Evolutionary conservation across 2,797 vertebrate species (phyloP), one percentile per base, ranked within the genome.

Genomic region (Typhlichthys subterraneus): DNA sequence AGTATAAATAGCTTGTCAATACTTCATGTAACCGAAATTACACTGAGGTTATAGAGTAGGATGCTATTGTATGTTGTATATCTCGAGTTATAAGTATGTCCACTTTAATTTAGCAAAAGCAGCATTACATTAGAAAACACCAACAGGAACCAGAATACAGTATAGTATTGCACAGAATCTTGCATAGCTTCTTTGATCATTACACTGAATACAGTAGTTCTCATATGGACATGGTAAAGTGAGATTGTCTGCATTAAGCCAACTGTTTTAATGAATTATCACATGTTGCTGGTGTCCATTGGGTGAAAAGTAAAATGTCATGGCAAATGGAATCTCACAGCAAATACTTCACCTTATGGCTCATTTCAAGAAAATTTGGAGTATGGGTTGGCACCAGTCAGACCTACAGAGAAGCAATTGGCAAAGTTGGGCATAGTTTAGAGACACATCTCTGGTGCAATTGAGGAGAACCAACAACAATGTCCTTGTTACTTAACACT

Each of bases 341-440:
- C 45, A 59, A 15, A n/a, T 38, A 55, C 49, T 33, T 57, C 45
- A 23, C 17, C 29, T 54, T 49, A 52, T 11, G 11, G 55, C 61
- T 73, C 29, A n/a, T 53, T 70, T 89, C 73, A 88, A 46, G 77
- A 65, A 82, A 99, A 99, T 86, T 88, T 94, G 52, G 95, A 92
- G 9, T 99, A 99, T 0, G 94, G 94, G 73, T 97, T 99, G 63
- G 93, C 93, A 65, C 94, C 96, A 82, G 90, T 93, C 57, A 99
- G 88, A 77, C 97, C 97, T 99, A 69, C 19, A 88, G 57, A 77
- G 60, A 72, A 66, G 62, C 14, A 47, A 56, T 29, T 29, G 57
- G 72, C 2, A 73, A 31, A 48, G 42, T 57, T 12, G n/a, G 45
- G 29, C 1, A 38, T 17, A 47, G 23, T 29, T 58, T 7, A 46